Evolutionary conservation across 2,113 vertebrate genomes (phyloP), one percentile per base, ranked within the genome.

Genomic region (Lota lota): DNA sequence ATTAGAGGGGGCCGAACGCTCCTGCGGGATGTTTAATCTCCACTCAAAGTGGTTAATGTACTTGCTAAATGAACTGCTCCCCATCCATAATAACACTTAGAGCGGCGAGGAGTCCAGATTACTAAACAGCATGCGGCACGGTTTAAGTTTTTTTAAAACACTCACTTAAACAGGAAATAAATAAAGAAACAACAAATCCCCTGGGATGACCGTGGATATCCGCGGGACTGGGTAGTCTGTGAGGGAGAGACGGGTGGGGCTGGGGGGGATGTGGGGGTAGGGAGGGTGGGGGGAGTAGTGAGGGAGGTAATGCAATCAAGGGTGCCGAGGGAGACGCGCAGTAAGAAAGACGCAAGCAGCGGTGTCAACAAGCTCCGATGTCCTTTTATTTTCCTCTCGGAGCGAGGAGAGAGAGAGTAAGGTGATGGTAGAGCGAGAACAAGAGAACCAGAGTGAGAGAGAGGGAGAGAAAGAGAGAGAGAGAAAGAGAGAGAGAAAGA

Each of bases 311-410:
- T 89, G 90, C 85, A 88, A 80, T 88, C 82, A 64, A 80, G 84
- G 77, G 84, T 66, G 84, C 67, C 77, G 17, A 60, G 87, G 88
- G 88, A 88, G 81, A 69, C 0, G 72, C 75, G 65, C 80, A 81
- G 80, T 78, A 79, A 65, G 83, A 79, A 33, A 76, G 72, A 82
- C 72, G 69, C 75, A 80, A 83, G 79, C 83, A 79, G 83, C 75
- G 75, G 74, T 85, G 84, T 90, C 86, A 86, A 89, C 86, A 88
- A 85, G 88, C 87, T 90, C 85, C 79, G 85, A 84, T 87, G 84
- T 90, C 84, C 80, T 87, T 87, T 90, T 85, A 4, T 33, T 33
- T 7, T 7, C 28, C n/a, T n/a, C 28, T 28, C 28, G 6, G 28
- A 2, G 28, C 28, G 28, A 28, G 28, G 28, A 28, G 28, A 28